Percentiles rank a stretch among this genome's conserved stretches.
phyloP scores from a whole-genome alignment of 2,797 vertebrate species.

The Presbytis comata region DNA sequence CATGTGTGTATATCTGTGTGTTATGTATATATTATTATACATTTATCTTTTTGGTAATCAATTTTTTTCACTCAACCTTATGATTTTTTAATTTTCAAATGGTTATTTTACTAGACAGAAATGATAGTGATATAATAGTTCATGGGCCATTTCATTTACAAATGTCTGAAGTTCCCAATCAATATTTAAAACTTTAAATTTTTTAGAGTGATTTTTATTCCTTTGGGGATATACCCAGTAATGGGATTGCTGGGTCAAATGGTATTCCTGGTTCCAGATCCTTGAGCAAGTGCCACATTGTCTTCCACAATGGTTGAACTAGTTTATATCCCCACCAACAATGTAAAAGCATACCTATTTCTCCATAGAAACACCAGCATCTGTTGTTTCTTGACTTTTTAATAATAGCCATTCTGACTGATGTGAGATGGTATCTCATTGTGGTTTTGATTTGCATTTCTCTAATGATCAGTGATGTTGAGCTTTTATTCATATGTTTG shows the following conservation, averaged over 20 bases:
- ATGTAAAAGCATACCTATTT: background rate
- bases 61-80: background rate
- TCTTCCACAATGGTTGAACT: too few species aligned
- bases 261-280: background rate
- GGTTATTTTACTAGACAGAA: background rate
- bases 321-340: background rate
- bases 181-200: constrained; percentile 14
- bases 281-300: background rate
- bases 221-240: background rate
- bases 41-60: background rate
- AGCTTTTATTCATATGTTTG: background rate
- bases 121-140: background rate
- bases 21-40: background rate
- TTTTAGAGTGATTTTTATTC: background rate
- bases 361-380: background rate
- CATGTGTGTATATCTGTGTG: background rate
- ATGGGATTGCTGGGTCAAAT: background rate
- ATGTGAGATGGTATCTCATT: background rate
- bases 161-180: background rate
- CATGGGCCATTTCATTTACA: background rate
- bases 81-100: background rate
- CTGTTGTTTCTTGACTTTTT: background rate
- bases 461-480: background rate
- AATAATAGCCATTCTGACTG: background rate
- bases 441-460: background rate